Base-by-base conservation (phyloP, 2,888 invertebrate species). In the Idaea aversata region DNA sequence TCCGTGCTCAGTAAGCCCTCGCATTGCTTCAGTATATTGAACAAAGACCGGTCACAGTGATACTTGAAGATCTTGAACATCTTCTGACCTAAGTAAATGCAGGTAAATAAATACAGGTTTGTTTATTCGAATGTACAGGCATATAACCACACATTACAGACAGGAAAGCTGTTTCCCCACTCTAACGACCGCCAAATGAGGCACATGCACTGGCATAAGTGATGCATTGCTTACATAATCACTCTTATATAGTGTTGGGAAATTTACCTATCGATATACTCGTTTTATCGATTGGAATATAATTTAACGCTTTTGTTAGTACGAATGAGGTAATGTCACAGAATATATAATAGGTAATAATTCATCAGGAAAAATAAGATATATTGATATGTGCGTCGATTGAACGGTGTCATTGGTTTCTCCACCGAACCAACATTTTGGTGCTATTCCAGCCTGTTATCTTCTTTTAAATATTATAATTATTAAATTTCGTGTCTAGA, bases 151-250 rank as follows among this genome's bases (percentile, higher is more conserved):
- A 47, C 47, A 47, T 47, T 47, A 7, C 47, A 59, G 34, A 59
- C 59, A 59, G 34, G 59, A 59, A 16, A 59, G 59, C 59, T 7
- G 59, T 59, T 25, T 58, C 16, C 25, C 25, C 25, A 59, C 70
- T 79, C 84, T 88, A 88, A 88, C 88, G 86, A 87, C 82, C 86
- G 81, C 83, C 88, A 90, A 91, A 91, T 89, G 90, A 90, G 88
- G 85, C 78, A 84, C 87, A 87, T 87, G 88, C 80, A 81, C 82
- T 81, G 83, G 91, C 91, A 91, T 91, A 89, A 88, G 82, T 87
- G 84, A 90, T 91, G 88, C 85, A 84, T 78, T 76, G 87, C 84
- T 89, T 87, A 81, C 87, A 80, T 88, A 88, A 89, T 85, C 81
- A 79, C 75, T 69, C 64, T 72, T 65, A 59, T 71, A 74, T 83